phyloP scores from a whole-genome alignment of 92 coral and sea anemone species.

The Desmophyllum pertusum region DNA sequence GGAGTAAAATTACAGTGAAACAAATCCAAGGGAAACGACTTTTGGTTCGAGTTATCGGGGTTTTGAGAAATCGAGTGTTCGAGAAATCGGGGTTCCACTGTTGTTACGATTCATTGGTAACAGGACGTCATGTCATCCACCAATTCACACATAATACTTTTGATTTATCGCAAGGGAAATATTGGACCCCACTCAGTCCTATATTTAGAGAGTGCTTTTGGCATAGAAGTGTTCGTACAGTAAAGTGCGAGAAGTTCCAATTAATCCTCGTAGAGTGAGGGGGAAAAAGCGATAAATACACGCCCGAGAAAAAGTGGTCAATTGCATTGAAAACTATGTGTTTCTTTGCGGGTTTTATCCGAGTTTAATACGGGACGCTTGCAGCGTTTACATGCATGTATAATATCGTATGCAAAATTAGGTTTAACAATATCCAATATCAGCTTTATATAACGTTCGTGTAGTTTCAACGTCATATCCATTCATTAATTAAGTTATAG shows the following conservation, averaged over 20 bases:
- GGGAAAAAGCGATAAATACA: not conserved
- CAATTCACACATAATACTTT: no score
- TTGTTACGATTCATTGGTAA: not conserved
- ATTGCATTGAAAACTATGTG: not conserved
- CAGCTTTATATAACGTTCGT: not conserved
- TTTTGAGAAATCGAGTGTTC: no score
- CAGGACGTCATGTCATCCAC: not conserved
- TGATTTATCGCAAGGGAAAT: no score
- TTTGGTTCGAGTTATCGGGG: no score
- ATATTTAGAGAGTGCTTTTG: not conserved
- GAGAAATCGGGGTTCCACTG: no score
- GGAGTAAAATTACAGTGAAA: no score
- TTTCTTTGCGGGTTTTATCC: not conserved
- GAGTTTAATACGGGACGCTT: not conserved
- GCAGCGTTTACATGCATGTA: not conserved
- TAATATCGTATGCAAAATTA: no score
- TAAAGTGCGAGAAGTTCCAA: not conserved
- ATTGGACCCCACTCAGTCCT: not conserved
- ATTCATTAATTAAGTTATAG: not conserved
- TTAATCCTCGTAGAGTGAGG: not conserved
- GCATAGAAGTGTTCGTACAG: not conserved
- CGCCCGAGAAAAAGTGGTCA: not conserved
- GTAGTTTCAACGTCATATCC: not conserved
- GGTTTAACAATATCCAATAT: not conserved
- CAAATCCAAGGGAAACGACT: no score